Evolutionary conservation across 2,888 invertebrate genomes (phyloP).

Genomic region (Spatulosminthurus flaviceps): DNA sequence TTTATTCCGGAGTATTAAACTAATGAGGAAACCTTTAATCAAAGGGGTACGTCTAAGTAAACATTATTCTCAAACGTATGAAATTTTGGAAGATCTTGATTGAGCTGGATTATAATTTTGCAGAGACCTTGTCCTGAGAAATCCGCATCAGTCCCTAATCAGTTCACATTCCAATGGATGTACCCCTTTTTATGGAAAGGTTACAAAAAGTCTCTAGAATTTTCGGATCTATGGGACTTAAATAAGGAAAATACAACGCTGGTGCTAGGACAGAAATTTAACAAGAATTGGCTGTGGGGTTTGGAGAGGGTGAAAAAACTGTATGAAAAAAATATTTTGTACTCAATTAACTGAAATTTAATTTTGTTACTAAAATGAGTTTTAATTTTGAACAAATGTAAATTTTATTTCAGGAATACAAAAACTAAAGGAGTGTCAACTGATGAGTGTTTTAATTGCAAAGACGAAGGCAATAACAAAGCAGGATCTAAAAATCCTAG

Average conservation of each 20-base stretch:
- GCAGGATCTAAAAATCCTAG: too few species aligned
- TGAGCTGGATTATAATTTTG: not conserved
- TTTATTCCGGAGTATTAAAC: not conserved
- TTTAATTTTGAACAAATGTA: too few species aligned
- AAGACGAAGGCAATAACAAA: too few species aligned
- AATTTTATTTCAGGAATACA: too few species aligned
- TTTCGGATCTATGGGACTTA: constrained; percentile 70
- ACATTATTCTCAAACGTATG: not conserved
- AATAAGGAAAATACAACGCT: constrained; percentile 66
- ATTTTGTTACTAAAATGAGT: too few species aligned
- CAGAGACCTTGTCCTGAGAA: constrained; percentile 68
- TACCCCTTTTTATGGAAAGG: constrained; percentile 65
- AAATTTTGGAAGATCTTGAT: not conserved
- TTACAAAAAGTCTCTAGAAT: constrained; percentile 68
- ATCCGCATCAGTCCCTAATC: constrained; percentile 68
- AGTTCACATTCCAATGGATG: constrained; percentile 69
- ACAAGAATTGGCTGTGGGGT: constrained; percentile 65
- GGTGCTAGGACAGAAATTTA: constrained; percentile 66
- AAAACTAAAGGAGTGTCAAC: too few species aligned
- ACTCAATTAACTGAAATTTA: too few species aligned
- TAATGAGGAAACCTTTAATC: not conserved
- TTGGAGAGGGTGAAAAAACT: not conserved
- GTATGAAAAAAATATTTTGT: too few species aligned
- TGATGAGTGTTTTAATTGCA: too few species aligned
- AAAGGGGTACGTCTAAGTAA: not conserved